A percentile compares a stretch with the other conserved stretches of the same genome.
phyloP scores from a whole-genome alignment of 2,113 vertebrate genomes.

The Blennius ocellaris region DNA sequence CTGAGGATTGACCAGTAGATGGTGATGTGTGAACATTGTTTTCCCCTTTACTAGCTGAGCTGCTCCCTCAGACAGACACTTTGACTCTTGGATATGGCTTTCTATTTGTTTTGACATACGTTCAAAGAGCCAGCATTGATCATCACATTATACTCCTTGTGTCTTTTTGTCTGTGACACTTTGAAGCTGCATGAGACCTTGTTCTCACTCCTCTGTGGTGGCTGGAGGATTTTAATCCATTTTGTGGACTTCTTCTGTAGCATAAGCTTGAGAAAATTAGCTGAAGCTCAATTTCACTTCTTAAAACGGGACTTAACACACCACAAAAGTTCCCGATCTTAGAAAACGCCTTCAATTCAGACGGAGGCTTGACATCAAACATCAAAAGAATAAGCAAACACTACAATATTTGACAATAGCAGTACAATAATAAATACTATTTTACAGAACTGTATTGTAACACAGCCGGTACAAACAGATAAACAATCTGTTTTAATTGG shows the following conservation, averaged over 20 bases:
- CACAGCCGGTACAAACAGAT: background rate
- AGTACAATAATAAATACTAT: background rate
- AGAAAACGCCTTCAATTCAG: no score
- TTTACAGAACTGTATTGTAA: background rate
- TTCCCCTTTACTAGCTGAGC: background rate
- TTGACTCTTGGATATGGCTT: background rate
- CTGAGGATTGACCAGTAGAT: conserved; percentile 47
- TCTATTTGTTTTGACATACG: conserved; percentile 14
- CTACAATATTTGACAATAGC: no score
- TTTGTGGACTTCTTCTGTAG: background rate
- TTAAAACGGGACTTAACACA: background rate
- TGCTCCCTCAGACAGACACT: background rate
- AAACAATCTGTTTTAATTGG: background rate
- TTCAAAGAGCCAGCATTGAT: conserved; percentile 3
- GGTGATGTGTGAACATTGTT: conserved; percentile 46
- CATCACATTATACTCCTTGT: background rate
- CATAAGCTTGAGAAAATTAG: background rate
- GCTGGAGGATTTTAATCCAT: background rate
- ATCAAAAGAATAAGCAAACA: no score
- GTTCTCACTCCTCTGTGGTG: conserved; percentile 2
- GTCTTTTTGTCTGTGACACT: conserved; percentile 6
- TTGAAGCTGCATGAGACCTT: conserved; percentile 8
- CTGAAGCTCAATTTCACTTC: background rate
- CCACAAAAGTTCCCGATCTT: no score
- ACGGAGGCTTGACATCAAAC: no score